Base-by-base conservation (phyloP, 2,888 invertebrate species). In the Orchesella flavescens region DNA sequence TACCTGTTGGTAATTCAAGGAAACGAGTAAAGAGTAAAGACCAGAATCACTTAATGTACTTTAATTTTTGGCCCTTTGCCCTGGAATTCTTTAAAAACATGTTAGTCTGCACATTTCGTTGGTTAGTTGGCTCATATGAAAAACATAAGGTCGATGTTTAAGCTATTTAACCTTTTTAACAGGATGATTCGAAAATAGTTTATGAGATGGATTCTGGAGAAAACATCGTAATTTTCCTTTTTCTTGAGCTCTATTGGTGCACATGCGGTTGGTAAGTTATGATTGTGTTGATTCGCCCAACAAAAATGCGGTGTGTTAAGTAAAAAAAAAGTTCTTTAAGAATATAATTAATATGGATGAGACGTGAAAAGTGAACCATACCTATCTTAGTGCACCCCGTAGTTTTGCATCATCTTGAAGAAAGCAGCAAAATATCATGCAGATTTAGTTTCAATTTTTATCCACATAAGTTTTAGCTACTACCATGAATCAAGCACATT, bases 11-110 rank as follows among this genome's bases (percentile, higher is more conserved):
- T 61, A 61, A 71, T 78, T 78, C 21, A 68, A 59, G 43, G 68
- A 77, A 68, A 76, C 24, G 15, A 76, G 44, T 44, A 59, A 72
- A 68, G 15, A 76, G 44, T 44, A 59, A 72, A 68, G 34, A 34
- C 34, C 34, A 34, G 34, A 65, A 72, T 44, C 65, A 63, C 72
- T 78, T 79, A 34, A 34, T 63, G 65, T 63, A 72, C 7, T 79
- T 65, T 65, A 72, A 24, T 19, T 17, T 23, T 80, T 80, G 80
- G 80, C 80, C 80, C 68, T 73, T 66, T 80, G 80, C 80, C 80
- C 80, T 34, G 73, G 24, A 80, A 57, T 65, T 9, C 46, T 66
- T 80, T 72, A 21, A 34, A 71, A 61, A 55, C 34, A 49, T 69
- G 76, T 74, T 66, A 44, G 44, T 34, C 21, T 43, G 21, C 44